Evolutionary conservation across 2,888 invertebrate species (phyloP), one percentile per base, ranked within the genome.

Genomic region (Pheosia gnoma): DNA sequence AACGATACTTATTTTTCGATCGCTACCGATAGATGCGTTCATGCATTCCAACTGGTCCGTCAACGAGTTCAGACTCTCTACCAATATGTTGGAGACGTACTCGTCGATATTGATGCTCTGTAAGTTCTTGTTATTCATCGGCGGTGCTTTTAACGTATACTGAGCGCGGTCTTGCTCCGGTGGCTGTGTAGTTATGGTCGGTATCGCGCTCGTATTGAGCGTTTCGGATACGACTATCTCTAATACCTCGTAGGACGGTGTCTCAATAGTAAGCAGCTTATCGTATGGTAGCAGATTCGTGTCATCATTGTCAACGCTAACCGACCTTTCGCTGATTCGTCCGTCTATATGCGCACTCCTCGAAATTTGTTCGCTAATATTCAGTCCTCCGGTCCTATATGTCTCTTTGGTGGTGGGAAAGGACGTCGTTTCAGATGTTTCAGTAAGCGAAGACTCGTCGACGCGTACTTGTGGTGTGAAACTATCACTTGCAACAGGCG

Each of bases 41-140:
- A 91, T 90, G 51, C 80, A 85, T 68, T 94, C 93, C 8, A 94
- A 79, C 69, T 91, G 92, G 72, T 93, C 94, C 7, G 90, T 87
- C 67, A 94, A 79, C 4, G 94, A 92, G 74, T 93, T 89, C 10
- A 94, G 83, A 68, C 94, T 94, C 72, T 94, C 94, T 7, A 94
- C 92, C 49, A 94, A 78, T 72, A 94, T 90, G 71, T 90, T 90
- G 3, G 94, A 94, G 13, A 94, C 94, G 71, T 94, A 94, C 70
- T 91, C 89, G 74, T 94, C 94, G 37, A 94, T 86, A 70, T 93
- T 87, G 51, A 89, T 77, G 59, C 82, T 84, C 49, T 61, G 67
- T 61, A 13, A 61, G 60, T 10, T 70, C 69, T n/a, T 77, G 71
- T 25, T 43, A 41, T 38, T n/a, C 38, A 55, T n/a, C 7, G 55